A percentile compares a stretch with the other conserved stretches of the same genome.
Evolutionary conservation across 2,797 vertebrate species (phyloP).

Genomic region (Sebastes taczanowskii): DNA sequence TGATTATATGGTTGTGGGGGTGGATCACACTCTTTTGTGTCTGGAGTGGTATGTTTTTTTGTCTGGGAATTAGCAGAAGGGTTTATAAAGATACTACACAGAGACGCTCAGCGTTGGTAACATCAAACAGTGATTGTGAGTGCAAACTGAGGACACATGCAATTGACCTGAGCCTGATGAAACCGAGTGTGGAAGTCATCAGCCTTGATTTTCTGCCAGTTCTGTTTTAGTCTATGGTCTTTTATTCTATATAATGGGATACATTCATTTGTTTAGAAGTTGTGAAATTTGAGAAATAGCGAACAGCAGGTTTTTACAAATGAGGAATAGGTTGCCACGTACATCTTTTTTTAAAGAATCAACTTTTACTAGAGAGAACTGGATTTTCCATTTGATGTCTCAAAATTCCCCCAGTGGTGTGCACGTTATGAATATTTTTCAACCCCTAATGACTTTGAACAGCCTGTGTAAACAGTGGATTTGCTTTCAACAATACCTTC

Average conservation of each 20-base stretch:
- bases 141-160: neutral
- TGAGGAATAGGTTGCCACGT: neutral
- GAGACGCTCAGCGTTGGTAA: neutral
- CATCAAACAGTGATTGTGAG: slow-evolving; percentile 28
- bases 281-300: neutral
- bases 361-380: slow-evolving; percentile 40
- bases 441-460: slow-evolving; percentile 66
- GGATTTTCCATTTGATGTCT: slow-evolving; percentile 44
- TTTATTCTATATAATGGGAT: neutral
- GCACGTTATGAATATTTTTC: slow-evolving; percentile 52
- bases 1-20: slow-evolving; percentile 88
- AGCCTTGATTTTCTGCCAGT: neutral
- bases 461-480: slow-evolving; percentile 71
- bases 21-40: slow-evolving; percentile 61
- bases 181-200: neutral
- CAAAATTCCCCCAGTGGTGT: slow-evolving; percentile 42
- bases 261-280: neutral
- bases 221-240: neutral
- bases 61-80: slow-evolving; percentile 53
- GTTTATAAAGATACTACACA: slow-evolving; percentile 36
- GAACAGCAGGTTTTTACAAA: neutral
- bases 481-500: slow-evolving; percentile 73
- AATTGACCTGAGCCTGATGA: slow-evolving; percentile 3
- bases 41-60: slow-evolving; percentile 63
- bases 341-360: neutral